A percentile compares a stretch with the other conserved stretches of the same genome.
Evolutionary conservation across 2,797 vertebrate species (phyloP).

Genomic region (Ambastaia sidthimunki): DNA sequence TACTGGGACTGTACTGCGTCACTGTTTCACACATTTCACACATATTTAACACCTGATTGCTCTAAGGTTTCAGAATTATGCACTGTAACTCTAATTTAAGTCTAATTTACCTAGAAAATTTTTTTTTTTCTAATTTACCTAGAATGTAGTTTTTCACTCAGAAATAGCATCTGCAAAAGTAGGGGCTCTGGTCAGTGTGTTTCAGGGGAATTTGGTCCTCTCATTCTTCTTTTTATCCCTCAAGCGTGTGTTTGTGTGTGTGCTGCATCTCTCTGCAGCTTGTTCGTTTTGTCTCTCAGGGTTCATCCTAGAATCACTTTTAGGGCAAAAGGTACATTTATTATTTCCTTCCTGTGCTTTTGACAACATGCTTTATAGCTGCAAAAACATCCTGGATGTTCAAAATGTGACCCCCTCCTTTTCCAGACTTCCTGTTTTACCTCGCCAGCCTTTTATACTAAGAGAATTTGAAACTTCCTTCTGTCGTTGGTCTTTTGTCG

Average conservation of each 20-base stretch:
- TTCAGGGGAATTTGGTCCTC: background rate
- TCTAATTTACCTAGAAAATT: background rate
- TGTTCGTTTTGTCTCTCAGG: slow-evolving; percentile 6
- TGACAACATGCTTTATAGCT: background rate
- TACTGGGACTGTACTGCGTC: background rate
- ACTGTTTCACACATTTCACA: background rate
- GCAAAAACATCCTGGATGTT: background rate
- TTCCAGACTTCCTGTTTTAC: background rate
- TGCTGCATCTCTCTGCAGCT: background rate
- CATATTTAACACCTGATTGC: background rate
- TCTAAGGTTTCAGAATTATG: background rate
- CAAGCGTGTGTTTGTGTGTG: background rate
- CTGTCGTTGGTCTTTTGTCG: background rate
- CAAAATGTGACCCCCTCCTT: background rate
- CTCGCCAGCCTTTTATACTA: background rate
- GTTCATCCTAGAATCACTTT: background rate
- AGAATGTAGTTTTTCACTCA: background rate
- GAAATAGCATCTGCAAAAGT: background rate
- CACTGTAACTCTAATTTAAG: background rate
- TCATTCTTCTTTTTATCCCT: background rate
- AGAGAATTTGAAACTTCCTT: background rate
- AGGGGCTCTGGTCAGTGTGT: background rate
- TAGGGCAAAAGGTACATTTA: background rate
- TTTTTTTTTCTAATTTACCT: background rate
- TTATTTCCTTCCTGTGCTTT: slow-evolving; percentile 22